Evolutionary conservation across 2,113 vertebrate genomes (phyloP).

Genomic region (Pseudorasbora parva): DNA sequence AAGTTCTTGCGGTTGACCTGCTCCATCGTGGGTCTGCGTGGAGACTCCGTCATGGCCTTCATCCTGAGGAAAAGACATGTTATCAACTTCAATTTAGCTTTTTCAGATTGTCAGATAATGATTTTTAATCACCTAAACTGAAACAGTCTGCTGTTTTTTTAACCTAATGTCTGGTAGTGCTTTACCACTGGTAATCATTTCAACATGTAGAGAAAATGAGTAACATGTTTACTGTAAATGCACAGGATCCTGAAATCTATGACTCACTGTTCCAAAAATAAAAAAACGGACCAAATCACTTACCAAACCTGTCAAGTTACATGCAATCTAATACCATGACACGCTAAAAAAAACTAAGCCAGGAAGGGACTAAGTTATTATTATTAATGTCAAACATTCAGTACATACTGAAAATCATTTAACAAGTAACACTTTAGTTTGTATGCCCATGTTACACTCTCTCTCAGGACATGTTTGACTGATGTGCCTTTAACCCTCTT

Average conservation of each 20-base stretch:
- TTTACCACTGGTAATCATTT: not conserved
- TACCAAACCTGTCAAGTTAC: not conserved
- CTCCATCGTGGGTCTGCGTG: slow-evolving; percentile 77
- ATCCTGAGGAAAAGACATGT: slow-evolving; percentile 66
- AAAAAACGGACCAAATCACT: no score
- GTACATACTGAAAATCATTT: not conserved
- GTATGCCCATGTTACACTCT: not conserved
- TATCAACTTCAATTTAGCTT: not conserved
- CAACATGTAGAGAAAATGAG: not conserved
- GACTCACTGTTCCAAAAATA: no score
- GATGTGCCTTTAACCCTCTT: not conserved
- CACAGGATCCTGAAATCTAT: not conserved
- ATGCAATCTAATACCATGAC: not conserved
- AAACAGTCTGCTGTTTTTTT: not conserved
- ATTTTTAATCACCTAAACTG: not conserved
- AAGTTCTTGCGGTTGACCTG: slow-evolving; percentile 76
- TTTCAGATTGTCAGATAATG: not conserved
- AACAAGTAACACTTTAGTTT: no score
- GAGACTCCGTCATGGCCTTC: slow-evolving; percentile 71
- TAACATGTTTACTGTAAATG: not conserved
- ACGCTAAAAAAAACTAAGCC: not conserved
- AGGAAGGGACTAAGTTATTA: not conserved
- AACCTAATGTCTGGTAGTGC: not conserved
- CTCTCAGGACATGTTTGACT: not conserved
- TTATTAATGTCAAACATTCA: no score